Evolutionary conservation across 2,888 invertebrate genomes (phyloP), one percentile per base, ranked within the genome.

Genomic region (Agrochola lychnidis): DNA sequence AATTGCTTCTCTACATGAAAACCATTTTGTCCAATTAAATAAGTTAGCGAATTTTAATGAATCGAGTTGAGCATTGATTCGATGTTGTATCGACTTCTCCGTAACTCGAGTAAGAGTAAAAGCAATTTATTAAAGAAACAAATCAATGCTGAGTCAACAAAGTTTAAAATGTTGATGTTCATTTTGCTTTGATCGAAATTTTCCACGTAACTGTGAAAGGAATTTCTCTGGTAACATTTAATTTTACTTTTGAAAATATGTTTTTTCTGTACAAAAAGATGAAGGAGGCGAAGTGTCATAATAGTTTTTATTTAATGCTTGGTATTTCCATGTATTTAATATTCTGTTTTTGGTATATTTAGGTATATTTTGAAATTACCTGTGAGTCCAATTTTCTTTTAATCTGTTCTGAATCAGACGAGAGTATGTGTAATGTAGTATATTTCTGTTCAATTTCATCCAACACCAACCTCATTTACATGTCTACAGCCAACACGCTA

Each of bases 1-100:
- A 81, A 84, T 75, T 70, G 76, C 57, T 77, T 78, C 56, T 64
- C 56, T 71, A n/a, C 79, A 80, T 84, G 75, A 87, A 87, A 89
- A 85, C 79, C 79, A 84, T 88, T 91, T 87, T 70, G 76, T 85
- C 79, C 89, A 90, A 91, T 91, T 89, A 90, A 86, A 85, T 87
- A 81, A 87, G 86, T 89, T 87, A 82, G 83, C 79, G 81, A 89
- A 90, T 90, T 92, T 89, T 88, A 91, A 91, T 90, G 87, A 91
- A 85, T 87, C 81, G 86, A 92, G 84, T 91, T 91, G 71, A 71
- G 80, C 84, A 84, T 87, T 90, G 88, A 90, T 89, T 88, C 79
- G 82, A 83, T 81, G 66, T 81, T 81, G 80, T 88, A 87, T 89
- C 83, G 86, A 90, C 80, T 91, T 85, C 78, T 84, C 72, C 74